Evolutionary conservation across 2,113 vertebrate species (phyloP).

Genomic region (Dipodomys merriami): DNA sequence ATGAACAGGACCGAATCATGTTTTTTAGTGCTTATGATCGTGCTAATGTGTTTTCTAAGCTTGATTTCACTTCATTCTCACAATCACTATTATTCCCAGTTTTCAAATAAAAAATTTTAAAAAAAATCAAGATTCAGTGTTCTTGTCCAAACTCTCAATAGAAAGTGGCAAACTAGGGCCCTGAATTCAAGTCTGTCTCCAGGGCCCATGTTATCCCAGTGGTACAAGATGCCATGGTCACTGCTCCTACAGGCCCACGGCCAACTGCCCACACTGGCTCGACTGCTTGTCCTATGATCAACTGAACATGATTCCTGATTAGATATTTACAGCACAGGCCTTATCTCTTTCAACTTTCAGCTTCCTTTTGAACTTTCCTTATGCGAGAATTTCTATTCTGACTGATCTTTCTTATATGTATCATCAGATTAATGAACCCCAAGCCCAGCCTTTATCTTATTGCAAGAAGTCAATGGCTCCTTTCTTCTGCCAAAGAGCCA

Average conservation of each 20-base stretch:
- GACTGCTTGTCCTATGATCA: neutral
- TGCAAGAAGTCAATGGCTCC: neutral
- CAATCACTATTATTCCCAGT: neutral
- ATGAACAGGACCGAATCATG: neutral
- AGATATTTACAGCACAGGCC: neutral
- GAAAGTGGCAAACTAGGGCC: neutral
- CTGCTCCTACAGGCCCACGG: fast-evolving
- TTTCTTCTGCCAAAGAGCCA: neutral
- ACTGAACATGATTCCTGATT: neutral
- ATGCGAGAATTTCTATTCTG: neutral
- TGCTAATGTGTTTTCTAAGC: neutral
- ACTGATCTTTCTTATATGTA: neutral
- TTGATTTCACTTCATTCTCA: neutral
- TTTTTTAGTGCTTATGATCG: neutral
- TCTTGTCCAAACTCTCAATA: neutral
- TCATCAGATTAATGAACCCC: neutral
- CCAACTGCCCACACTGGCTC: neutral
- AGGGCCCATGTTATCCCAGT: neutral
- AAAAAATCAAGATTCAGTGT: neutral
- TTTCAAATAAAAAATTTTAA: neutral
- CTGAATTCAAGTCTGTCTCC: neutral
- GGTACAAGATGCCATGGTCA: neutral
- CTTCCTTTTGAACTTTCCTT: neutral
- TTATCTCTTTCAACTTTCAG: neutral
- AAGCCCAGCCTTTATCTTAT: no score